Evolutionary conservation across 2,888 invertebrate genomes (phyloP).

Genomic region (Scaptomyza caliginosa): DNA sequence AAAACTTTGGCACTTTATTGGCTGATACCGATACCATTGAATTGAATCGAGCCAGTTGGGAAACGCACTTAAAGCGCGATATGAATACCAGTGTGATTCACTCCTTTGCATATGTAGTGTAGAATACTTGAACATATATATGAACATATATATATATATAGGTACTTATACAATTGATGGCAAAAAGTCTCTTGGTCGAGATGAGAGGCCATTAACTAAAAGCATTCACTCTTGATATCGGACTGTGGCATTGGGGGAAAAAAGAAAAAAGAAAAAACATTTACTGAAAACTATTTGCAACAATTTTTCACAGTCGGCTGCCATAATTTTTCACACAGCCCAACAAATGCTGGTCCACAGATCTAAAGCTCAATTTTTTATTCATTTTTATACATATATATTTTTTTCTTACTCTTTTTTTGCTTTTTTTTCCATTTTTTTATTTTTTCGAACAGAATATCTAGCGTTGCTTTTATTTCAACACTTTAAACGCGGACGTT

Average conservation of each 20-base stretch:
- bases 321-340: conserved; percentile 74
- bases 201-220: conserved; percentile 73
- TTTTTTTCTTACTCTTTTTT: too few relatives aligned
- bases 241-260: conserved; percentile 15
- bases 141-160: not conserved
- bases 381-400: conserved; percentile 3
- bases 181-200: conserved; percentile 18
- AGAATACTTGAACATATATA: not conserved
- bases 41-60: conserved; percentile 41
- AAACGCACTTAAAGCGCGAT: conserved; percentile 18
- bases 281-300: conserved; percentile 80
- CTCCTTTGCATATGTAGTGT: conserved; percentile 9
- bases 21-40: conserved; percentile 68
- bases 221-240: conserved; percentile 48
- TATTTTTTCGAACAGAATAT: conserved; percentile 11
- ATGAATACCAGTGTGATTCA: conserved; percentile 18
- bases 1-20: conserved; percentile 59
- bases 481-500: conserved; percentile 75
- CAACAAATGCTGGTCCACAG: conserved; percentile 51
- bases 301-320: conserved; percentile 80
- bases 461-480: conserved; percentile 71
- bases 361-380: conserved; percentile 38
- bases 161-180: conserved; percentile 26
- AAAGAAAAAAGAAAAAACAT: conserved; percentile 57
- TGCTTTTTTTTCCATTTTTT: conserved; percentile 20